Evolutionary conservation across 2,797 vertebrate genomes (phyloP).

Genomic region (Pogoniulus pusillus): DNA sequence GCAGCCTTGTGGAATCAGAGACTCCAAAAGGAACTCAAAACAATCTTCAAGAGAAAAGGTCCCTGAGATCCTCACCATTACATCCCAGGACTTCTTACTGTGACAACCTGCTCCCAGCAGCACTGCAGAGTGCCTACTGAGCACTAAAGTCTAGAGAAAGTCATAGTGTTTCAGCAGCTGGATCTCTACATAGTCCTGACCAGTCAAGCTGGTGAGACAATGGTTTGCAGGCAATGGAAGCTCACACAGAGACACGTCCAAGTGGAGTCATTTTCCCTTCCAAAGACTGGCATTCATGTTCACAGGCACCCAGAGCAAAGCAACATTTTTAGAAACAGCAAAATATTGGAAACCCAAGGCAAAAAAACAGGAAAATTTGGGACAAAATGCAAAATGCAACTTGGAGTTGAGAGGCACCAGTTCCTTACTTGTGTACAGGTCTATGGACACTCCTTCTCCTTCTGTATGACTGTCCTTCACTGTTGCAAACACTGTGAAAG

Average conservation of each 20-base stretch:
- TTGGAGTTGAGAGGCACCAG: background rate
- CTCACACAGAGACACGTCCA: background rate
- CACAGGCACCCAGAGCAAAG: background rate
- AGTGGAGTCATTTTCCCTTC: background rate
- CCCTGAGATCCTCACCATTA: background rate
- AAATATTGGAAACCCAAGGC: fast-evolving
- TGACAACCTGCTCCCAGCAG: background rate
- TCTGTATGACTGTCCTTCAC: fast-evolving
- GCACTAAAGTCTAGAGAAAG: background rate
- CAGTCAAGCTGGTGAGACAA: background rate
- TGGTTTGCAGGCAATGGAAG: background rate
- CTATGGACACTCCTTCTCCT: fast-evolving
- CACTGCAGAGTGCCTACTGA: fast-evolving
- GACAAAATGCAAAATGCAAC: background rate
- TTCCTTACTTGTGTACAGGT: background rate
- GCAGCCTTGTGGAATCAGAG: background rate
- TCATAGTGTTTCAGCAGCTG: background rate
- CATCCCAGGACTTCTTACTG: background rate
- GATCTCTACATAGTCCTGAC: background rate
- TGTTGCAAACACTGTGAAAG: background rate
- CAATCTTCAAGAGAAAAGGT: background rate
- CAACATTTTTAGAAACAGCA: fast-evolving
- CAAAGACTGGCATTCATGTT: fast-evolving
- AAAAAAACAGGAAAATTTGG: background rate
- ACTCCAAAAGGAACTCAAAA: background rate